Conservation (phyloP, 2,797 vertebrate genomes). For the Menidia menidia region DNA sequence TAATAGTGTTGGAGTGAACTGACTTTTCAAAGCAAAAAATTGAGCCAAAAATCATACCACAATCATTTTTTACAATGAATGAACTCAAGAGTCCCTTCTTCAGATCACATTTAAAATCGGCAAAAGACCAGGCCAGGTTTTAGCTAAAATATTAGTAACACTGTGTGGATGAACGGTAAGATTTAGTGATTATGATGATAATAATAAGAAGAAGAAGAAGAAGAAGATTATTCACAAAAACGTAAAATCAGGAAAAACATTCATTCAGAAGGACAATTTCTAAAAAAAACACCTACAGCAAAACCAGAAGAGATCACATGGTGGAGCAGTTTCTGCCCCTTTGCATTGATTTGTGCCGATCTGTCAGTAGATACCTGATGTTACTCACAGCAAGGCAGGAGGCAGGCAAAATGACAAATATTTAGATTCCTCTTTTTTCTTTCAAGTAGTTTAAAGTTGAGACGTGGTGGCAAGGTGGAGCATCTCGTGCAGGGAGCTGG, state of each 20-base stretch:
- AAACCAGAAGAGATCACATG: not conserved
- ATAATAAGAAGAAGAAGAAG: not conserved
- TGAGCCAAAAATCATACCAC: not conserved
- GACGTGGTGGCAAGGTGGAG: conserved; percentile 84
- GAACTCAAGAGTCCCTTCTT: too few relatives aligned
- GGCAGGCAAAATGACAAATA: conserved; percentile 4
- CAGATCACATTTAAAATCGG: too few relatives aligned
- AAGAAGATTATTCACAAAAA: not conserved
- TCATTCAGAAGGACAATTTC: conserved; percentile 8
- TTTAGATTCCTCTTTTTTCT: not conserved
- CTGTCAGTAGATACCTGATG: conserved; percentile 6
- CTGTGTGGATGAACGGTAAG: not conserved
- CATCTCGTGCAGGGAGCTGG: conserved; percentile 87
- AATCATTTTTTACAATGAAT: too few relatives aligned
- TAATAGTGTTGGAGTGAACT: conserved; percentile 7
- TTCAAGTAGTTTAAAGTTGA: conserved; percentile 80
- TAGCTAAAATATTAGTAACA: conserved; percentile 17
- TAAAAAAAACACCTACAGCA: not conserved
- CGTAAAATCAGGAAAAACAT: conserved; percentile 1
- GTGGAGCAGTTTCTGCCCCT: conserved; percentile 57
- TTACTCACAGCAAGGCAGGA: not conserved
- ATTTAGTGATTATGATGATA: not conserved
- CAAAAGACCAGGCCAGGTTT: not conserved
- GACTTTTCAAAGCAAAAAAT: conserved; percentile 1
- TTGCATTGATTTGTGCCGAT: conserved; percentile 86